phyloP scores from a whole-genome alignment of 1,140 invertebrate genomes.

The Odontomachus brunneus region DNA sequence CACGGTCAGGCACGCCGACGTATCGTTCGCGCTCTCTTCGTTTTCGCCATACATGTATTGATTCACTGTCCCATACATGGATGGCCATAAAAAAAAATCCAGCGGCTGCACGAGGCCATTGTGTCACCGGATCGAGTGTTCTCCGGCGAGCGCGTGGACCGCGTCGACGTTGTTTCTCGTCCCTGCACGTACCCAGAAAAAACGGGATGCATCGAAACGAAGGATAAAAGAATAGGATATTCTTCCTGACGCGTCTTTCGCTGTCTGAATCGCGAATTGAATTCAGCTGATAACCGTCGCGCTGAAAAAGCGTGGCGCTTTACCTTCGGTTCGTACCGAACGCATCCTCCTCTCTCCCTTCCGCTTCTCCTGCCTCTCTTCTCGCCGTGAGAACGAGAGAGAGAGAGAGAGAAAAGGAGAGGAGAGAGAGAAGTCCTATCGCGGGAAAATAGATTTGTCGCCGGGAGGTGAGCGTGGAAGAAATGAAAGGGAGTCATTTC shows the following conservation, averaged over 20 bases:
- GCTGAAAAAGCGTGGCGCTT: constrained; percentile 52
- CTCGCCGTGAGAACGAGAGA: neutral
- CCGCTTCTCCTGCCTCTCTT: too few relatives aligned
- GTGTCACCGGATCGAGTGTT: constrained; percentile 45
- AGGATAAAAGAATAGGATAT: constrained; percentile 10
- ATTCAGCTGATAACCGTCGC: constrained; percentile 58
- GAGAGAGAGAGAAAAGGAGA: constrained; percentile 5
- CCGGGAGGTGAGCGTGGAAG: neutral
- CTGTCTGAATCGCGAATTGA: constrained; percentile 55
- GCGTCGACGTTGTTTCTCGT: constrained; percentile 39
- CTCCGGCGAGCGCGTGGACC: neutral
- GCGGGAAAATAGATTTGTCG: constrained; percentile 62
- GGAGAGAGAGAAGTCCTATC: constrained; percentile 31
- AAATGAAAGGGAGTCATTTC: constrained; percentile 58
- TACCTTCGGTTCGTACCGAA: constrained; percentile 11
- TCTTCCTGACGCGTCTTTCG: neutral
- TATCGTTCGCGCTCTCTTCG: constrained; percentile 30
- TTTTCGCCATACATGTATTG: constrained; percentile 43
- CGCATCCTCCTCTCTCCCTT: too few relatives aligned
- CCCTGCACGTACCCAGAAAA: neutral
- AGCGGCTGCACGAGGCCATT: constrained; percentile 32
- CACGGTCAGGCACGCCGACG: constrained; percentile 42
- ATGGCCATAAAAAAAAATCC: constrained; percentile 35
- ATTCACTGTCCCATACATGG: constrained; percentile 28
- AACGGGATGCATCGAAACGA: constrained; percentile 5